Conservation (phyloP, 2,113 vertebrate genomes). For the Gymnogyps californianus region DNA sequence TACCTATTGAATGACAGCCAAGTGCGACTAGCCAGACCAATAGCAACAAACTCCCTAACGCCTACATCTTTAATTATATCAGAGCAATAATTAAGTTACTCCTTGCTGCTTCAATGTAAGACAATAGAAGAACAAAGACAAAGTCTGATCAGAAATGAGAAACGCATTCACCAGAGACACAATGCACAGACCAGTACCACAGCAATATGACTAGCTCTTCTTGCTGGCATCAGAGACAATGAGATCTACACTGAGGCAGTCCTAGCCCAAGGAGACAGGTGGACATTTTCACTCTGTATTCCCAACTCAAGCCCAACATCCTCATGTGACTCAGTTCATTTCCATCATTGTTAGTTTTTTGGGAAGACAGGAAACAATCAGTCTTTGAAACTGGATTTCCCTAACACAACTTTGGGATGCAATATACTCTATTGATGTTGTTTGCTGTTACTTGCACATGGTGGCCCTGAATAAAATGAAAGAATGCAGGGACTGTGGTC, state of each 20-base stretch:
- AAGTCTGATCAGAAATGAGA: neutral
- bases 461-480: neutral
- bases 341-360: neutral
- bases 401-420: neutral
- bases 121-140: neutral
- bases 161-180: neutral
- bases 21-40: neutral
- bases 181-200: neutral
- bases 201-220: neutral
- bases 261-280: rapidly evolving
- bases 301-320: neutral
- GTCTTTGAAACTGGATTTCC: neutral
- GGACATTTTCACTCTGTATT: neutral
- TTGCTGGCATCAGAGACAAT: neutral
- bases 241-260: neutral
- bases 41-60: neutral
- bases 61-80: neutral
- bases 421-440: neutral
- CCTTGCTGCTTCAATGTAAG: neutral
- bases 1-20: neutral
- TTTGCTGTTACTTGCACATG: neutral
- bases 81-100: neutral
- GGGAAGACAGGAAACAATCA: neutral
- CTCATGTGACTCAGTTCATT: neutral
- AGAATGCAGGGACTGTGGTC: neutral